Conservation (phyloP, 2,797 vertebrate genomes). For the Ibycter americanus region DNA sequence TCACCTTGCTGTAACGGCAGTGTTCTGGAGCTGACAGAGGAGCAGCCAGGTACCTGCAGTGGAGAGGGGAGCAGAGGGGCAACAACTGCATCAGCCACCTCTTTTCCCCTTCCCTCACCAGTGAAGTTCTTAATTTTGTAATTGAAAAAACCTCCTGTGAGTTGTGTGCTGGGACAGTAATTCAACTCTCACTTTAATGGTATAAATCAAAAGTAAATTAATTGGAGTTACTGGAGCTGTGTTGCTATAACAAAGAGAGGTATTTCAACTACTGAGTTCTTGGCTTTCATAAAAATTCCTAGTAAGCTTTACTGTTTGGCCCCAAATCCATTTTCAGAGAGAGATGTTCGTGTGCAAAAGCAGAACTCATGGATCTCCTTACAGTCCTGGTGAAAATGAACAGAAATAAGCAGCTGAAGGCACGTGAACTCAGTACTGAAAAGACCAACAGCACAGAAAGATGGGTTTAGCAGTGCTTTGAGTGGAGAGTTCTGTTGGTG, state of each 20-base stretch:
- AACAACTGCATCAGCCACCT: neutral
- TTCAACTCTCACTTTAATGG: neutral
- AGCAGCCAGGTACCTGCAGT: neutral
- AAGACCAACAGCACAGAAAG: neutral
- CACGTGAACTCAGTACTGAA: neutral
- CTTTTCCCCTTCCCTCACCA: neutral
- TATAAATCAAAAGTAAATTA: neutral
- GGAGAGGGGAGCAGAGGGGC: neutral
- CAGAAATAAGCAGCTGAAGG: neutral
- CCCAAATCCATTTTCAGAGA: neutral
- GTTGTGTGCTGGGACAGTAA: neutral
- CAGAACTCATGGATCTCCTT: neutral
- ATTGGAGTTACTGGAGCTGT: neutral
- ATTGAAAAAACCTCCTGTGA: neutral
- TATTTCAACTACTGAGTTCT: neutral
- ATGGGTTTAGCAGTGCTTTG: neutral
- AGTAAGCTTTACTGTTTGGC: neutral
- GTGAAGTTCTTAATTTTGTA: neutral
- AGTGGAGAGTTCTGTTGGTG: neutral
- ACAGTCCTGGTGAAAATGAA: neutral
- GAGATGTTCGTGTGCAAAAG: neutral
- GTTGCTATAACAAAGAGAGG: neutral
- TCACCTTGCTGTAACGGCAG: neutral
- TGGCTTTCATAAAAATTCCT: neutral
- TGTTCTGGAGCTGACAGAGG: neutral